Evolutionary conservation across 2,113 vertebrate genomes (phyloP).

Genomic region (Petroica traversi): DNA sequence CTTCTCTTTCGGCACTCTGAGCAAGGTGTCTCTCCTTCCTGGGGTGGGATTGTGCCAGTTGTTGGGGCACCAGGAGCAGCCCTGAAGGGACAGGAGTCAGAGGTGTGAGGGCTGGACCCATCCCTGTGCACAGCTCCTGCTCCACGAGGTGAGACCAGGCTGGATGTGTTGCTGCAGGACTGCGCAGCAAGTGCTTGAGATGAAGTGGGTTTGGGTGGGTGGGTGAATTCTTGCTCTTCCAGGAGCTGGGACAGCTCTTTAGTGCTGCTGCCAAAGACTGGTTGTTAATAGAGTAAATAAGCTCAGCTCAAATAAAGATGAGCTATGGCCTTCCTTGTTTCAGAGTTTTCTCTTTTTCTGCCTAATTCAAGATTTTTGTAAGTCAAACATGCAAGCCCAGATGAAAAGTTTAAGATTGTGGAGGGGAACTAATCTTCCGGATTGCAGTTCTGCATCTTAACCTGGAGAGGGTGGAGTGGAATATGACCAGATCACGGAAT

Average conservation of each 20-base stretch:
- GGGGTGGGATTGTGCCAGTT: fast-evolving
- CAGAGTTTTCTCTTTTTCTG: neutral
- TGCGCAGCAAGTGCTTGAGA: fast-evolving
- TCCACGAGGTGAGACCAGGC: neutral
- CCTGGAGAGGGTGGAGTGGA: constrained; percentile 73
- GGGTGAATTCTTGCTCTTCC: neutral
- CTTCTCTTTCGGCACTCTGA: neutral
- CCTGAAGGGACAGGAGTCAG: neutral
- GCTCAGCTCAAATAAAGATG: neutral
- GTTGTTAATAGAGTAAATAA: neutral
- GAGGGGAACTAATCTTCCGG: neutral
- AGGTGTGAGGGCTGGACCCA: neutral
- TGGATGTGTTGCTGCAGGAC: neutral
- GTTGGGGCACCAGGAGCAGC: neutral
- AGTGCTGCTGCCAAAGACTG: neutral
- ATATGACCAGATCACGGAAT: constrained; percentile 3
- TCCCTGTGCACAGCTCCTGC: neutral
- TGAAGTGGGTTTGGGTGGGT: neutral
- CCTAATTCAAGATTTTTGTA: neutral
- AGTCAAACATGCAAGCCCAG: neutral
- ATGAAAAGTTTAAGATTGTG: neutral
- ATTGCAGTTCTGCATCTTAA: constrained; percentile 51
- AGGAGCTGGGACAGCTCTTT: neutral
- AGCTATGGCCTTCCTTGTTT: fast-evolving
- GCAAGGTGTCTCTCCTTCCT: neutral